A percentile compares a stretch with the other conserved stretches of the same genome.
Evolutionary conservation across 2,888 invertebrate genomes (phyloP).

Genomic region (Parnassius mnemosyne): DNA sequence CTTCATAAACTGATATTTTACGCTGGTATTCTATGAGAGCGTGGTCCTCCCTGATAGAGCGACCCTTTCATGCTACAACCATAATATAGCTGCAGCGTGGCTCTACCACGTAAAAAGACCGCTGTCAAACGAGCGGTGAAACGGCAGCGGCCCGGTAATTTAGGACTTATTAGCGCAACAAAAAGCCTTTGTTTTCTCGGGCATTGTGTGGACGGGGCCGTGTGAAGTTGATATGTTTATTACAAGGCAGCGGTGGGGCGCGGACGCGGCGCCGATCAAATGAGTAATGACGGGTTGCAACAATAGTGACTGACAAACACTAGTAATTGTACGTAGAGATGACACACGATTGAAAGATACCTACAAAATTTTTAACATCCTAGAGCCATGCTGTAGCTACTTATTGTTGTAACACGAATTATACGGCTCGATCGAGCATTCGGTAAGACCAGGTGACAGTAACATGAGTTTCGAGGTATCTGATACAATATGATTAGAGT

Average conservation of each 20-base stretch:
- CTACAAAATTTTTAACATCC: too few species aligned
- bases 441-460: too few species aligned
- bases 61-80: too few species aligned
- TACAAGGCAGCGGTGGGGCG: conserved; percentile 45
- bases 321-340: neutral
- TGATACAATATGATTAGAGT: too few species aligned
- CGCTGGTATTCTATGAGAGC: too few species aligned
- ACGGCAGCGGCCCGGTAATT: conserved; percentile 43
- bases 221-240: conserved; percentile 68
- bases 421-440: too few species aligned
- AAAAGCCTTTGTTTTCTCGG: conserved; percentile 53
- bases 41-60: too few species aligned
- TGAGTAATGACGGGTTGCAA: conserved; percentile 34
- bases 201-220: conserved; percentile 46
- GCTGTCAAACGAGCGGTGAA: conserved; percentile 27
- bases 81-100: neutral
- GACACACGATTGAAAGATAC: neutral
- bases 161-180: conserved; percentile 56
- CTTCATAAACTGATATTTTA: too few species aligned
- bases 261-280: conserved; percentile 31
- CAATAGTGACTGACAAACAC: conserved; percentile 13
- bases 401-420: too few species aligned
- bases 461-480: too few species aligned
- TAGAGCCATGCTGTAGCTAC: too few species aligned
- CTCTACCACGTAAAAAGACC: conserved; percentile 5